A percentile compares a stretch with the other conserved stretches of the same genome.
phyloP scores from a whole-genome alignment of 2,113 vertebrate genomes.

The Labeo catla region DNA sequence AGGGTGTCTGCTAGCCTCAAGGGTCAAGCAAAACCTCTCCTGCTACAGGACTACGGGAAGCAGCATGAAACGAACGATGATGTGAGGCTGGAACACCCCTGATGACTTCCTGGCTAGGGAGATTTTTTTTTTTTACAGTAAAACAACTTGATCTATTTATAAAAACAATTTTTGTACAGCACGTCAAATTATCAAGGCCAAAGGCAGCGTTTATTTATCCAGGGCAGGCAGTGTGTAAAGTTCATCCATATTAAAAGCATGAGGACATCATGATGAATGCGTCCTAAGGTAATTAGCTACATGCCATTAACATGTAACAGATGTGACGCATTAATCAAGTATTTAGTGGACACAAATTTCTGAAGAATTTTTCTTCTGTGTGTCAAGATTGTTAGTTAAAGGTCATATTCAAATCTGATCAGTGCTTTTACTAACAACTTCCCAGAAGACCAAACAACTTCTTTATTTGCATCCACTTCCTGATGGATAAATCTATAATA shows the following conservation, averaged over 20 bases:
- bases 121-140: neutral
- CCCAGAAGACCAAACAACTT: conserved; percentile 12
- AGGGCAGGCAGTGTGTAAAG: neutral
- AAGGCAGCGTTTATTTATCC: neutral
- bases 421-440: neutral
- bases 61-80: neutral
- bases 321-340: neutral
- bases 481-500: too few relatives aligned
- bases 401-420: conserved; percentile 33
- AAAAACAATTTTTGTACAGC: neutral
- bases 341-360: neutral
- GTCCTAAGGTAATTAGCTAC: neutral
- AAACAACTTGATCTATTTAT: neutral
- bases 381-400: conserved; percentile 34
- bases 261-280: neutral
- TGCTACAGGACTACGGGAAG: conserved; percentile 4
- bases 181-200: neutral
- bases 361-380: conserved; percentile 14
- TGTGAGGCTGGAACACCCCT: neutral
- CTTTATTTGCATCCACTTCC: too few relatives aligned
- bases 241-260: neutral
- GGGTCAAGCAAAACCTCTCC: conserved; percentile 26
- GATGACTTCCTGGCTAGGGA: neutral
- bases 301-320: conserved; percentile 21
- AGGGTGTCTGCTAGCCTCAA: neutral